Evolutionary conservation across 2,113 vertebrate genomes (phyloP).

Genomic region (Atlantisia rogersi): DNA sequence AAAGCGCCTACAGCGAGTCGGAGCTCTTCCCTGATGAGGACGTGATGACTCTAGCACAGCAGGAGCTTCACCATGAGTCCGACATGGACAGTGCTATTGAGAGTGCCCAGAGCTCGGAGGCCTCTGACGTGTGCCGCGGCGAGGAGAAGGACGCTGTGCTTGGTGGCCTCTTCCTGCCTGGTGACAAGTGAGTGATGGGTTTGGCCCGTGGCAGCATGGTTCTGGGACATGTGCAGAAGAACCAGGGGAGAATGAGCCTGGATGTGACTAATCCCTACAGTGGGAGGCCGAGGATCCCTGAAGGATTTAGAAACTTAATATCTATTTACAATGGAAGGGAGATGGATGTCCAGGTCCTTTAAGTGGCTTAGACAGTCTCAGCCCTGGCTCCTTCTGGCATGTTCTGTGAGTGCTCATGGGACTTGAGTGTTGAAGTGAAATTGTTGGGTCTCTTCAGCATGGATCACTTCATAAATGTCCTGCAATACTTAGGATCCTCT

Average conservation of each 20-base stretch:
- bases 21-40: conserved; percentile 83
- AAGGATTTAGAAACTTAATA: background rate
- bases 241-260: background rate
- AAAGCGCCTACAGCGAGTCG: conserved; percentile 74
- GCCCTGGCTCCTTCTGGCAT: background rate
- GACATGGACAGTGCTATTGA: conserved; percentile 93
- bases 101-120: conserved; percentile 84
- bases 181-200: conserved; percentile 85
- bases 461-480: background rate
- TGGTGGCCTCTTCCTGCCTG: conserved; percentile 83
- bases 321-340: background rate
- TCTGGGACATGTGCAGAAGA: background rate
- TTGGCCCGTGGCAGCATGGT: background rate
- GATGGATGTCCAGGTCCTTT: background rate
- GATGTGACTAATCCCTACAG: background rate
- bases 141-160: conserved; percentile 84
- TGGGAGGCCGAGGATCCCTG: background rate
- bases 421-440: background rate
- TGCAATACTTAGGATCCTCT: background rate
- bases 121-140: conserved; percentile 69
- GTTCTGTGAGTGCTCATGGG: background rate
- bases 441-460: background rate
- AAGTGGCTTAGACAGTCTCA: background rate
- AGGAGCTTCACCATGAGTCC: conserved; percentile 82
- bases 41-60: conserved; percentile 78